A percentile compares a stretch with the other conserved stretches of the same genome.
These are phyloP conservation scores for Tetanocera ferruginea DNA, from an alignment of 2,888 invertebrate genomes.

Conservation along the genomic window DNA sequence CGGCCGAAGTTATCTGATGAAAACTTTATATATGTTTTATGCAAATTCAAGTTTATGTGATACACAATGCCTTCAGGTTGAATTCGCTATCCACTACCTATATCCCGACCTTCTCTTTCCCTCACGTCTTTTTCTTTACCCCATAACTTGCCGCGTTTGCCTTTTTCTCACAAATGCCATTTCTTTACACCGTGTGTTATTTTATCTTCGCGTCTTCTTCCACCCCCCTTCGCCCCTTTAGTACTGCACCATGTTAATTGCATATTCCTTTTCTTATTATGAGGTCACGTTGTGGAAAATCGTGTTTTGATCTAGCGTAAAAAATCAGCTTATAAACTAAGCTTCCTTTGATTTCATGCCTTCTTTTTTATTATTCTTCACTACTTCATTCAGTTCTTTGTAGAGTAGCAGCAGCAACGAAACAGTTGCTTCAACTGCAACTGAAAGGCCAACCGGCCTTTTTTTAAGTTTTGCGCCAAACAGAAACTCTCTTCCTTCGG, in stretches of 20 bases:
- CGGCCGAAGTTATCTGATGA: too few relatives aligned
- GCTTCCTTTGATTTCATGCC: constrained; percentile 15
- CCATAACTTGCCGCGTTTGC: background rate
- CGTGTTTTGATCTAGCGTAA: constrained; percentile 54
- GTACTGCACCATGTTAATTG: constrained; percentile 39
- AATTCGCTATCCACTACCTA: too few relatives aligned
- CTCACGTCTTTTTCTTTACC: background rate
- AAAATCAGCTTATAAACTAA: background rate
- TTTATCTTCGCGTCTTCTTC: background rate
- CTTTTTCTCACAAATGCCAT: background rate
- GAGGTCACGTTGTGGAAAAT: constrained; percentile 52
- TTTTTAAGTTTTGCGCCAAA: too few relatives aligned
- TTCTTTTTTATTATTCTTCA: background rate
- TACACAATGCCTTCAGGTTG: too few relatives aligned
- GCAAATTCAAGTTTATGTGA: too few relatives aligned
- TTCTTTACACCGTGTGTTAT: background rate
- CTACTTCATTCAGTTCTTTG: background rate
- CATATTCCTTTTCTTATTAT: constrained; percentile 47
- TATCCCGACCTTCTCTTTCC: background rate
- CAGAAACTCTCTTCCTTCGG: too few relatives aligned
- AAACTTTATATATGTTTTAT: too few relatives aligned
- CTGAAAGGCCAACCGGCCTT: too few relatives aligned
- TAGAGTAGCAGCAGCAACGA: too few relatives aligned
- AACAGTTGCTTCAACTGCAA: too few relatives aligned
- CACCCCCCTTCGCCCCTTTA: background rate